Evolutionary conservation across 2,888 invertebrate genomes (phyloP), one percentile per base, ranked within the genome.

Genomic region (Lamproptera curius): DNA sequence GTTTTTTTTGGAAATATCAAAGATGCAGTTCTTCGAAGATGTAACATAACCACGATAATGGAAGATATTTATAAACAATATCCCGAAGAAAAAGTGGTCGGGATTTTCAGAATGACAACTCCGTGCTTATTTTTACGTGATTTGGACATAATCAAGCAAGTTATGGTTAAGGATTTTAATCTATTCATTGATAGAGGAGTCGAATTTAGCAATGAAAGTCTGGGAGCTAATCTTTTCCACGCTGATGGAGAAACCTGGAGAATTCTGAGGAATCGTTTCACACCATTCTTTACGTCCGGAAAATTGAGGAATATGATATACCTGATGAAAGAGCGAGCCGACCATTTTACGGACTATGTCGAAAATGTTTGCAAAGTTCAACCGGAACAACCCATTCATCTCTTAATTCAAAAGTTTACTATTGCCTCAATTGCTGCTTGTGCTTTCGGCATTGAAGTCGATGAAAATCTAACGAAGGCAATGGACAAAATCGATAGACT

Each of bases 271-370:
- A n/a, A n/a, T n/a, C n/a, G n/a, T n/a, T n/a, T n/a, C n/a, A n/a
- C n/a, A n/a, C 73, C 0, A 63, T 65, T 0, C 78, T 80, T 79
- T 42, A 74, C 76, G 2, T 63, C 76, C 0, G 69, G 71, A 2
- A 78, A 80, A 58, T 52, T 78, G n/a, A 78, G 67, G 50, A 73
- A 70, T 20, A 78, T 80, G 78, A 59, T 72, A 15, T 55, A 69
- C 50, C 44, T 78, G 16, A 51, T 80, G 13, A 50, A 51, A 20
- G 69, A 73, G 16, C 59, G 66, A 3, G 66, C 59, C 9, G 63
- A 77, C 8, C 51, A 57, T 5, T 72, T 73, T 31, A 14, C 66
- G 1, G 49, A 67, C 0, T 58, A 67, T 39, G 6, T 75, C 0
- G 49, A 52, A 1, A 39, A 43, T 0, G 11, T 62, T 17, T 49